Conservation (phyloP, 2,113 vertebrate genomes). For the Prochilodus magdalenae region DNA sequence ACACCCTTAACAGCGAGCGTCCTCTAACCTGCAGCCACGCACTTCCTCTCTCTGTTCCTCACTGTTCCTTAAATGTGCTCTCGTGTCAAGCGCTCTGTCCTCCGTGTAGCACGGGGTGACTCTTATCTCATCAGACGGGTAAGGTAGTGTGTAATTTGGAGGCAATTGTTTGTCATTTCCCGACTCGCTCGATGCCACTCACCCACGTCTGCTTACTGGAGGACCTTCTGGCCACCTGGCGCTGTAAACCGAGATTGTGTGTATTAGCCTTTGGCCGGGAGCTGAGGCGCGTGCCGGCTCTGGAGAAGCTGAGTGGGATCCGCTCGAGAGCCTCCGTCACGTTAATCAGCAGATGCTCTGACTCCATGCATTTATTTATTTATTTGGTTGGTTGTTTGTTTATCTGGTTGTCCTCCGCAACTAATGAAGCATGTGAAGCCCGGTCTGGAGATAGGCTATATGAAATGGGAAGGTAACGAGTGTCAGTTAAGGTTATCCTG, state of each 20-base stretch:
- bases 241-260: slow-evolving; percentile 9
- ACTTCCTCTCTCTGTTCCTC: not conserved
- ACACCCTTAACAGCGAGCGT: not conserved
- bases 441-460: slow-evolving; percentile 71
- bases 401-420: slow-evolving; percentile 52
- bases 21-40: not conserved
- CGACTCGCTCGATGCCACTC: not conserved
- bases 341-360: not conserved
- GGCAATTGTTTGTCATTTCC: slow-evolving; percentile 45
- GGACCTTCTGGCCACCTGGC: not conserved
- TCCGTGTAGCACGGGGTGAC: not conserved
- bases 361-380: not conserved
- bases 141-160: slow-evolving; percentile 34
- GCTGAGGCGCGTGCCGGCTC: not conserved
- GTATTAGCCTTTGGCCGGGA: slow-evolving; percentile 20
- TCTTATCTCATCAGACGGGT: slow-evolving; percentile 44
- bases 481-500: too few species aligned
- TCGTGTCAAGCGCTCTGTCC: not conserved
- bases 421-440: slow-evolving; percentile 74
- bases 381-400: not conserved
- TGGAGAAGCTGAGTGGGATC: not conserved
- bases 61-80: slow-evolving; percentile 2
- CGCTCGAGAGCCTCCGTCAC: not conserved
- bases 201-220: not conserved
- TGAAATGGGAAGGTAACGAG: slow-evolving; percentile 76